Percentiles rank a stretch among this genome's conserved stretches.
Conservation (phyloP, 2,113 vertebrate genomes). For the Bungarus multicinctus region DNA sequence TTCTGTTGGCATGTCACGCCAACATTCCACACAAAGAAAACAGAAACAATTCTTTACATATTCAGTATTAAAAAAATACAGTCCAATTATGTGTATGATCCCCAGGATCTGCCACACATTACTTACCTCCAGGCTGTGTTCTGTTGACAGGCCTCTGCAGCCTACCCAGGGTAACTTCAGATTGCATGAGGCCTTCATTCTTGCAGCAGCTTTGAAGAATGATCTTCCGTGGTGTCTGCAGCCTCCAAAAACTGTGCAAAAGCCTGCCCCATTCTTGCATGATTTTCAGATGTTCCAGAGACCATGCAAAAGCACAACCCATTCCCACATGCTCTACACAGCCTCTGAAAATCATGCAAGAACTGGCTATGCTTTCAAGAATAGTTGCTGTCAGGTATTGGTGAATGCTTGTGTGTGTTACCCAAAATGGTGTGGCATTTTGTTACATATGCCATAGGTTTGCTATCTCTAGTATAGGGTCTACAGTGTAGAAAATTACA, state of each 20-base stretch:
- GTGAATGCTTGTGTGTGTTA: not conserved
- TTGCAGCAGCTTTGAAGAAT: not conserved
- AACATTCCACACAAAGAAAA: not conserved
- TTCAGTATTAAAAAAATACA: not conserved
- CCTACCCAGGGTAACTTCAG: not conserved
- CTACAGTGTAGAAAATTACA: constrained; percentile 5
- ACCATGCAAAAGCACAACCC: not conserved
- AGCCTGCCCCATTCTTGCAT: not conserved
- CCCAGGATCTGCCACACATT: not conserved
- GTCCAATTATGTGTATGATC: not conserved
- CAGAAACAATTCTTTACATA: not conserved
- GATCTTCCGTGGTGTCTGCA: not conserved
- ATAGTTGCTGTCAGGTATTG: not conserved
- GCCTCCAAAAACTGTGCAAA: not conserved
- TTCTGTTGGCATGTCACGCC: not conserved
- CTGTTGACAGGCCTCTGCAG: not conserved
- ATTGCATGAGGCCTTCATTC: not conserved
- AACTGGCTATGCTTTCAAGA: not conserved
- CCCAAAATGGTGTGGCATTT: not conserved
- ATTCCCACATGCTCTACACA: not conserved
- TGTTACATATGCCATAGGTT: no score
- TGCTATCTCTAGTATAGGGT: not conserved
- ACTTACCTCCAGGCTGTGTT: not conserved
- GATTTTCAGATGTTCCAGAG: not conserved
- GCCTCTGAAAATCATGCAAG: not conserved